Evolutionary conservation across 2,113 vertebrate species (phyloP), one percentile per base, ranked within the genome.

Genomic region (Python bivittatus): DNA sequence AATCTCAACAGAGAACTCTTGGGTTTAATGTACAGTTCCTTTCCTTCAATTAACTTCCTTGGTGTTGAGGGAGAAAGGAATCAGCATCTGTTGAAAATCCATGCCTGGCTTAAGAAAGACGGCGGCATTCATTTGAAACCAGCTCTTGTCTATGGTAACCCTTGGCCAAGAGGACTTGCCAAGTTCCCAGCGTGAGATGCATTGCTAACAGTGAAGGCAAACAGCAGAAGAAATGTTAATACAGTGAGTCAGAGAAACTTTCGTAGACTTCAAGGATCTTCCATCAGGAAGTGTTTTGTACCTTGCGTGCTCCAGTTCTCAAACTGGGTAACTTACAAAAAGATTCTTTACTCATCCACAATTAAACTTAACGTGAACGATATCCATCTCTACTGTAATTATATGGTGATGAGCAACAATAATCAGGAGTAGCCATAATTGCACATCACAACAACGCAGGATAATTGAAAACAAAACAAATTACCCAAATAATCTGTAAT

Each of bases 1-100:
- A 95, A 94, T 93, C 91, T 96, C 96, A 92, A 95, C 90, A 90
- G 95, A 92, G 94, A 93, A 93, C 95, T 96, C 87, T 92, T 95
- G 96, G 94, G 86, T 86, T 95, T 91, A 60, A 96, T 95, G 93
- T 97, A 96, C 92, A 95, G 92, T 95, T 83, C 90, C 95, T 96
- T 95, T 92, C 93, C 96, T 97, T 95, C 96, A 97, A 94, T 96
- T 96, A 96, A 96, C 95, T 95, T 96, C 94, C 94, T 92, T 92
- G 91, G 94, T 93, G 94, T 94, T 93, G 92, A 95, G 91, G 88
- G 96, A 96, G 90, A 90, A 60, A 88, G 93, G 93, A 95, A 96
- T 93, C 92, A 96, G 95, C 96, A 96, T 97, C 96, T 97, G 96
- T 96, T 96, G 95, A 96, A 96, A 96, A 92, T 93, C 92, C 92